Conservation (phyloP, 2,113 vertebrate genomes). For the Ivindomyrus marchei region DNA sequence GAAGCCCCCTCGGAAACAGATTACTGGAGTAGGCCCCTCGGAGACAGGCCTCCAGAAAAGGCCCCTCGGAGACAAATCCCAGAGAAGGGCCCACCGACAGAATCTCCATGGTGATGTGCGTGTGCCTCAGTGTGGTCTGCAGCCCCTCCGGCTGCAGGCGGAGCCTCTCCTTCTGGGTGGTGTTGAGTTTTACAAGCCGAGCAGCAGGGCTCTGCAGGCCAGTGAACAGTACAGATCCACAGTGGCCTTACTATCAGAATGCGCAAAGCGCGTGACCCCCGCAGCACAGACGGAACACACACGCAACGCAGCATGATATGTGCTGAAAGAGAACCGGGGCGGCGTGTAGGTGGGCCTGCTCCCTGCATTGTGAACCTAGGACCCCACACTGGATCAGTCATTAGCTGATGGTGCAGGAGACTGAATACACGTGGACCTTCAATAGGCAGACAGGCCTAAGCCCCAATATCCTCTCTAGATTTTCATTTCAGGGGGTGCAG, state of each 20-base stretch:
- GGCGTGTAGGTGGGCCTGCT: neutral
- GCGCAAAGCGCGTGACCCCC: neutral
- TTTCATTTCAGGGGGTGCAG: neutral
- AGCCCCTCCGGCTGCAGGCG: neutral
- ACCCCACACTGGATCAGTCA: neutral
- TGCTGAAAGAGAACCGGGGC: neutral
- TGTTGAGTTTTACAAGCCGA: conserved; percentile 13
- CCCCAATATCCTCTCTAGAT: neutral
- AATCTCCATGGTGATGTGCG: neutral
- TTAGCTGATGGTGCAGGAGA: neutral
- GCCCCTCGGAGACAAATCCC: neutral
- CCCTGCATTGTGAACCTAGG: neutral
- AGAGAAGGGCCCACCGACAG: neutral
- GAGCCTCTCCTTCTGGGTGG: neutral
- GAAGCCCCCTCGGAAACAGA: neutral
- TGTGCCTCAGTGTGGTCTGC: neutral
- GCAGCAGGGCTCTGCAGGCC: neutral
- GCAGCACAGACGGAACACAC: conserved; percentile 11
- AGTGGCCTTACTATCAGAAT: neutral
- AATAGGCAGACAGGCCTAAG: neutral
- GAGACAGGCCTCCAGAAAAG: neutral
- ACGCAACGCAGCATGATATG: neutral
- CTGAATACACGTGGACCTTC: neutral
- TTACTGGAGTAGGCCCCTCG: neutral
- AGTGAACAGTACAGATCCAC: neutral